Percentiles rank a stretch among this genome's conserved stretches.
These are phyloP conservation scores for Bufotes viridis DNA, from an alignment of 2,797 vertebrate species.

Conservation along the genomic window DNA sequence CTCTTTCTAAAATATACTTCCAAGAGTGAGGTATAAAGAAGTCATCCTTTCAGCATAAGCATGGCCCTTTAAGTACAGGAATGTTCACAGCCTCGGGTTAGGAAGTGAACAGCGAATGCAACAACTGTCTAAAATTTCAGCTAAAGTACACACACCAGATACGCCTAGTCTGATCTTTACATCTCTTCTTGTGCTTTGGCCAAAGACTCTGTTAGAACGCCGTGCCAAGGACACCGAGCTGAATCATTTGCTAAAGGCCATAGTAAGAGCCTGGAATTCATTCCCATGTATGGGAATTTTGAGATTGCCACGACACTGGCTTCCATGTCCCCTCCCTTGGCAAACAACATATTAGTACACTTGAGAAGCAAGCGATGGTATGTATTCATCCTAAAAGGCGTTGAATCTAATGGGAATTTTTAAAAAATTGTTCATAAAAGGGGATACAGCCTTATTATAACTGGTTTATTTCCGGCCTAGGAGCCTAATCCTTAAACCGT, in stretches of 20 bases:
- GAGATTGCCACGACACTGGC: conserved; percentile 18
- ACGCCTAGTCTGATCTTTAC: background rate
- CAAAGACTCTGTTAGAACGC: conserved; percentile 13
- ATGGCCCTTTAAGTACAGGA: background rate
- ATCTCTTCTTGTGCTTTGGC: conserved; percentile 6
- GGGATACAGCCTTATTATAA: background rate
- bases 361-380: conserved; percentile 26
- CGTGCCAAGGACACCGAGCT: conserved; percentile 7
- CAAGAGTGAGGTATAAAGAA: background rate
- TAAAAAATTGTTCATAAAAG: background rate
- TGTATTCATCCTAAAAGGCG: conserved; percentile 21
- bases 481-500: conserved; percentile 4
- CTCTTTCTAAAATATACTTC: background rate
- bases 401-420: background rate
- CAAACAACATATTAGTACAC: conserved; percentile 36
- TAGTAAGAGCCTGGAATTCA: conserved; percentile 36
- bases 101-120: background rate
- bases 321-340: conserved; percentile 39
- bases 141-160: background rate
- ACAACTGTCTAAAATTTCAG: background rate
- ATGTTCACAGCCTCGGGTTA: background rate
- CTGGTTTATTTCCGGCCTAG: conserved; percentile 11
- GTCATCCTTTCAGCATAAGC: conserved; percentile 10
- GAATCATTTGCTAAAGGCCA: conserved; percentile 33
- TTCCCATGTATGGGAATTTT: conserved; percentile 56